Conservation (phyloP, 2,888 invertebrate genomes). For the Dascillus cervinus region DNA sequence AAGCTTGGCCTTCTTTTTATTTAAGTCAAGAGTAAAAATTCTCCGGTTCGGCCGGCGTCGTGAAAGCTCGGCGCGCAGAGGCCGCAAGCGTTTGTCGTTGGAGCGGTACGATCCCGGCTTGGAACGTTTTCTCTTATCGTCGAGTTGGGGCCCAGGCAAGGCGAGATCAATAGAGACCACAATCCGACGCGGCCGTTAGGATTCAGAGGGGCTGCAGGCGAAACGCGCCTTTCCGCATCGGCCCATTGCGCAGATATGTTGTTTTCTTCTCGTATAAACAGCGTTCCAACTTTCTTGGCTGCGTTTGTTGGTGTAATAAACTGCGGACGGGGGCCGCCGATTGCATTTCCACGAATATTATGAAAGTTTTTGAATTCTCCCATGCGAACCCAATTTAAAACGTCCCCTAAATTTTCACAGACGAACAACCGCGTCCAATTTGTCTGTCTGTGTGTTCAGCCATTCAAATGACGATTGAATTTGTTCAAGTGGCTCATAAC, state of each 20-base stretch:
- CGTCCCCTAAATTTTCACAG: no score
- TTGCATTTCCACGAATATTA: no score
- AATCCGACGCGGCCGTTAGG: constrained; percentile 20
- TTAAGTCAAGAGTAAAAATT: constrained; percentile 14
- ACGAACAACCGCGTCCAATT: no score
- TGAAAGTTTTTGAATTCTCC: no score
- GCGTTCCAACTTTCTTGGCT: constrained; percentile 33
- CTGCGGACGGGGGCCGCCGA: no score
- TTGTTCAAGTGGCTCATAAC: no score
- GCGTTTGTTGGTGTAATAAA: no score
- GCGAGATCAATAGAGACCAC: constrained; percentile 27
- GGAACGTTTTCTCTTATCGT: constrained; percentile 36
- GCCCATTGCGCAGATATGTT: constrained; percentile 32
- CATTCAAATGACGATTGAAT: no score
- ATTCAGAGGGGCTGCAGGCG: constrained; percentile 21
- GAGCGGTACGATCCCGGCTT: constrained; percentile 23
- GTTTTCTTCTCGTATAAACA: constrained; percentile 32
- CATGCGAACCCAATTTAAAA: no score
- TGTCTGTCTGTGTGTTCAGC: no score
- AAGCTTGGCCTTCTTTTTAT: constrained; percentile 40
- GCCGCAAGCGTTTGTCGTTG: constrained; percentile 11
- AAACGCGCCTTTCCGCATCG: constrained; percentile 26
- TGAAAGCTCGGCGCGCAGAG: constrained; percentile 9
- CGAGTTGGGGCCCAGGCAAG: constrained; percentile 37
- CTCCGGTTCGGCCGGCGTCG: constrained; percentile 16